These are phyloP conservation scores for Drosophila sulfurigaster DNA, from an alignment of 1,140 invertebrate genomes.

Conservation along the genomic window DNA sequence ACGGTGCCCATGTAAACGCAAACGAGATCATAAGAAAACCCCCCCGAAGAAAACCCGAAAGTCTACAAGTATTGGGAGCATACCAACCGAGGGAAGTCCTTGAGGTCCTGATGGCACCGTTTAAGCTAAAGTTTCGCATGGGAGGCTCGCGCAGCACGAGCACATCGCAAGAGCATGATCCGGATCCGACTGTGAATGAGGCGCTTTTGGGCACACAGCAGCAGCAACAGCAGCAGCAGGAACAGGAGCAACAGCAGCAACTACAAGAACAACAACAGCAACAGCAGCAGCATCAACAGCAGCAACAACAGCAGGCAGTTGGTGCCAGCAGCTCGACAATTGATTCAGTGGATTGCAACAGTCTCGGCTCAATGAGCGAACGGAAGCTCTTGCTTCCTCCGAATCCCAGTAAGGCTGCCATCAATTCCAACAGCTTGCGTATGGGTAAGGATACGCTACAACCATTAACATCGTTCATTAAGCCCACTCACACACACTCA, in stretches of 20 bases:
- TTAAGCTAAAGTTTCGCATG: slow-evolving; percentile 85
- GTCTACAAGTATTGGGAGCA: background rate
- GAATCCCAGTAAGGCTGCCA: slow-evolving; percentile 45
- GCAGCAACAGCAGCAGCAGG: slow-evolving; percentile 28
- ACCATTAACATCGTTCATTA: slow-evolving; percentile 1
- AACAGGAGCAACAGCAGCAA: slow-evolving; percentile 47
- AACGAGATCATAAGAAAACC: slow-evolving; percentile 5
- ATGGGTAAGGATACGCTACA: slow-evolving; percentile 72
- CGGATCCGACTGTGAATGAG: slow-evolving; percentile 81
- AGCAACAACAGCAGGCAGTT: slow-evolving; percentile 63
- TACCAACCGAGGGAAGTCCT: slow-evolving; percentile 5
- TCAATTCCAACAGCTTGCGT: slow-evolving; percentile 73
- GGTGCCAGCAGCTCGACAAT: slow-evolving; percentile 82
- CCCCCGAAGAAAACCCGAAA: background rate
- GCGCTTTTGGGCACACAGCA: slow-evolving; percentile 70
- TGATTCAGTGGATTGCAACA: slow-evolving; percentile 79
- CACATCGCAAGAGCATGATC: slow-evolving; percentile 84
- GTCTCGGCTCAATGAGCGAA: slow-evolving; percentile 80
- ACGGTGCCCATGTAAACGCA: slow-evolving; percentile 43
- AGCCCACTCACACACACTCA: slow-evolving; percentile 7
- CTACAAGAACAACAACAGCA: slow-evolving; percentile 30
- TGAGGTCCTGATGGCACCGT: slow-evolving; percentile 74
- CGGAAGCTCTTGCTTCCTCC: slow-evolving; percentile 73
- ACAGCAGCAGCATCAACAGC: slow-evolving; percentile 48
- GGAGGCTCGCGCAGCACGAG: slow-evolving; percentile 84